Conservation (phyloP, 2,797 vertebrate species). For the Tinamus major region DNA sequence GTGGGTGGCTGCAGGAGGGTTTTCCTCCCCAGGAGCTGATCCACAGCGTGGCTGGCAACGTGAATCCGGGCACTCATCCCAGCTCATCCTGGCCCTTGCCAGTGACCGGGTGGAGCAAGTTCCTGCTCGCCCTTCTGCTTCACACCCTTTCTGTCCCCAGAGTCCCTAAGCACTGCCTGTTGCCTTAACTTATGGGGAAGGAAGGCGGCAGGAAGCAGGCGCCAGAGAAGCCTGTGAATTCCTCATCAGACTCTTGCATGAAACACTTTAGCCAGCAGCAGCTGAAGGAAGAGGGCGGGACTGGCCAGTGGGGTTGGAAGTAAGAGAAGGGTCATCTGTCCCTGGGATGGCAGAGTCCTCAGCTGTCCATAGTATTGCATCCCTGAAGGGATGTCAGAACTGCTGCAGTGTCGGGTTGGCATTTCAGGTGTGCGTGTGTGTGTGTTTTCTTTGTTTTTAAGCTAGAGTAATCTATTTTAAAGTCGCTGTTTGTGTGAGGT, state of each 20-base stretch:
- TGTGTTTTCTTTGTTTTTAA: background rate
- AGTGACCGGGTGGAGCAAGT: background rate
- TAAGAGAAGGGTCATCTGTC: background rate
- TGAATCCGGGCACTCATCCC: background rate
- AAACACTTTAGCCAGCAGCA: background rate
- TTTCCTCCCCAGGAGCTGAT: background rate
- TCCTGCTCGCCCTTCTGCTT: background rate
- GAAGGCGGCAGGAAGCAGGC: background rate
- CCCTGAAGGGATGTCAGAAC: background rate
- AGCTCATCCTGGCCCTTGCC: no score
- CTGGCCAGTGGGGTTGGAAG: background rate
- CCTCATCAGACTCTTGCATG: background rate
- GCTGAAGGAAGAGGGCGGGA: background rate
- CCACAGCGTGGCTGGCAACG: background rate
- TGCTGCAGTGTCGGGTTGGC: background rate
- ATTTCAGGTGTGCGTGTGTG: no score
- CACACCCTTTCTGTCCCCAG: accelerated
- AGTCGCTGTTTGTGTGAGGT: background rate
- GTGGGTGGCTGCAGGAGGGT: background rate
- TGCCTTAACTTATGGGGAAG: background rate
- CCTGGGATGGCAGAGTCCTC: background rate
- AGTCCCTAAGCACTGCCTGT: background rate
- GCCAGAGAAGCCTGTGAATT: accelerated
- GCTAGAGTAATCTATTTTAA: background rate
- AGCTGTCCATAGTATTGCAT: accelerated